Percentiles rank a stretch among this genome's conserved stretches.
Conservation (phyloP, 2,888 invertebrate genomes). For the Papilio demoleus region DNA sequence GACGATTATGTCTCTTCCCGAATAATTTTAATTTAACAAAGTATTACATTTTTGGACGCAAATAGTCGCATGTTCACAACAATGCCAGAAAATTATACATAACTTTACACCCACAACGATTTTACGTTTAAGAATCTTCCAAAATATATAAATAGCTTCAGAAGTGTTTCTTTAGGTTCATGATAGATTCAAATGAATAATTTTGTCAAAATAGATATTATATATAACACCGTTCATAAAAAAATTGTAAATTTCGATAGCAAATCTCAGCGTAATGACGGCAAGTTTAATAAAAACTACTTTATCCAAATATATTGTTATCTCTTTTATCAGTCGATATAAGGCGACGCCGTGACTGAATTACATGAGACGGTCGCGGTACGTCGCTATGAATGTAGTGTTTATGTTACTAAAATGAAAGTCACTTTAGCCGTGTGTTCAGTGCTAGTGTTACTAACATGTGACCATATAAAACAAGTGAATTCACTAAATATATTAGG, state of each 20-base stretch:
- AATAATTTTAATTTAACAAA: no score
- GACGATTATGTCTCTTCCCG: no score
- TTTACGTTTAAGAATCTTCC: no score
- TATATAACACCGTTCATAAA: background rate
- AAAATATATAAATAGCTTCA: no score
- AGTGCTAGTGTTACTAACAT: constrained; percentile 7
- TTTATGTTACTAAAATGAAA: constrained; percentile 29
- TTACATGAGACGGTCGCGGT: constrained; percentile 14
- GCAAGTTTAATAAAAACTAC: background rate
- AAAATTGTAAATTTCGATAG: background rate
- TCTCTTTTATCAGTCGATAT: constrained; percentile 33
- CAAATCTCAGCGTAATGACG: background rate
- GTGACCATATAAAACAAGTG: constrained; percentile 36
- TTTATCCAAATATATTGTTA: constrained; percentile 18
- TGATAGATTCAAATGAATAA: background rate
- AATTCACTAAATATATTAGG: constrained; percentile 81
- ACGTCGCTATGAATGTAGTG: constrained; percentile 23
- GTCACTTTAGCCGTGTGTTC: constrained; percentile 12
- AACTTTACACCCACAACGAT: no score
- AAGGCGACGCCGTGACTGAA: background rate
- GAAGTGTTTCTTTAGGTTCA: no score
- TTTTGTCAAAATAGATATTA: background rate
- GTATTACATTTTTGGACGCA: no score
- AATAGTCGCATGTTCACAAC: no score
- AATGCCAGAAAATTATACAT: no score